Conservation (phyloP, 2,888 invertebrate species). For the Eupsilia transversa region DNA sequence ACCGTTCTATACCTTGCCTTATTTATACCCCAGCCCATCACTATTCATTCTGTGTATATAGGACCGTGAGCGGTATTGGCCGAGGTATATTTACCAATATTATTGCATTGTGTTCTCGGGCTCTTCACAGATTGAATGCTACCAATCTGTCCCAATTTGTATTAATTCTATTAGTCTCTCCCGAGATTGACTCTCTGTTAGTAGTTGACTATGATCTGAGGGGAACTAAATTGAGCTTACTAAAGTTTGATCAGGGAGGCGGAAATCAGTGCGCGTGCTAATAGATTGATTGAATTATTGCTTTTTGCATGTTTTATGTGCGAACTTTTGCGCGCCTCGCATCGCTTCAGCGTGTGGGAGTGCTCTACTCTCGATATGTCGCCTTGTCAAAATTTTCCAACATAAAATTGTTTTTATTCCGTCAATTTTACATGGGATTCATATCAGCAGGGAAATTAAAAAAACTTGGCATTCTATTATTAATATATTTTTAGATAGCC, state of each 20-base stretch:
- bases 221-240: slow-evolving; percentile 18
- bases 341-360: too few relatives aligned
- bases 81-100: slow-evolving; percentile 58
- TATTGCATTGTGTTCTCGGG: slow-evolving; percentile 55
- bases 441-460: too few relatives aligned
- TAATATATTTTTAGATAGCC: too few relatives aligned
- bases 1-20: background rate
- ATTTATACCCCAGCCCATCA: slow-evolving; percentile 19
- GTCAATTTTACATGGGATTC: too few relatives aligned
- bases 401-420: too few relatives aligned
- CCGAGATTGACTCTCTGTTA: slow-evolving; percentile 33
- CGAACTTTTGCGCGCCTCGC: too few relatives aligned
- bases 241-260: background rate
- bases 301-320: background rate
- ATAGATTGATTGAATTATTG: background rate
- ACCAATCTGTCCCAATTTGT: slow-evolving; percentile 48
- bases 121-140: slow-evolving; percentile 41
- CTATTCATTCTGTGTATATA: slow-evolving; percentile 26
- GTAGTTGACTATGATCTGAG: slow-evolving; percentile 32
- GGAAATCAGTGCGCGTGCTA: background rate
- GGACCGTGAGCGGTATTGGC: slow-evolving; percentile 20
- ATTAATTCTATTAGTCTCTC: slow-evolving; percentile 49
- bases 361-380: too few relatives aligned
- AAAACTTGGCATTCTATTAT: too few relatives aligned
- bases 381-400: too few relatives aligned